phyloP scores from a whole-genome alignment of 2,113 vertebrate species.

The Sinocyclocheilus rhinocerous region DNA sequence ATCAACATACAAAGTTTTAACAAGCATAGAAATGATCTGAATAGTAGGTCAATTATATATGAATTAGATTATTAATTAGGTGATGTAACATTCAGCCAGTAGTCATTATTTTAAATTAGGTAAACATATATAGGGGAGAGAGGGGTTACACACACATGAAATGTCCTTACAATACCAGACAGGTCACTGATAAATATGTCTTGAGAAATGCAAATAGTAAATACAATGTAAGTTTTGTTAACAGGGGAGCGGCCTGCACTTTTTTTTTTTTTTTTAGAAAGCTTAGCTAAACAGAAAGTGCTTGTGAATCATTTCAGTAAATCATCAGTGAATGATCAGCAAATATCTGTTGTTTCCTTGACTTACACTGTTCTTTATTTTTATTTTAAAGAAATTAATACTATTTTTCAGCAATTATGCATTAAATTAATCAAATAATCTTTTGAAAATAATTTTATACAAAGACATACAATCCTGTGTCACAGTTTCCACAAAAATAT shows the following conservation, averaged over 20 bases:
- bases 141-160: too few relatives aligned
- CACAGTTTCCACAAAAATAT: background rate
- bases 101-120: too few relatives aligned
- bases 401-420: background rate
- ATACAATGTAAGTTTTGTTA: background rate
- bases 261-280: background rate
- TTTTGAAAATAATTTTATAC: background rate
- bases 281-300: background rate
- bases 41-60: too few relatives aligned
- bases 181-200: background rate
- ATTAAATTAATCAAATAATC: background rate
- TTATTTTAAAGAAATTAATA: background rate
- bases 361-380: background rate
- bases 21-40: background rate
- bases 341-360: background rate
- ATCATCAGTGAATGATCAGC: background rate
- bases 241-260: background rate
- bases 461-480: background rate
- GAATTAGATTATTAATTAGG: too few relatives aligned
- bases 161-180: background rate
- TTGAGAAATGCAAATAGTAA: background rate
- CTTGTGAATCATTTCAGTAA: background rate
- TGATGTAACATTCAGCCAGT: too few relatives aligned
- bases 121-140: too few relatives aligned
- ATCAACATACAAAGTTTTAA: conserved; percentile 5